Evolutionary conservation across 2,113 vertebrate genomes (phyloP), one percentile per base, ranked within the genome.

Genomic region (Sprattus sprattus): DNA sequence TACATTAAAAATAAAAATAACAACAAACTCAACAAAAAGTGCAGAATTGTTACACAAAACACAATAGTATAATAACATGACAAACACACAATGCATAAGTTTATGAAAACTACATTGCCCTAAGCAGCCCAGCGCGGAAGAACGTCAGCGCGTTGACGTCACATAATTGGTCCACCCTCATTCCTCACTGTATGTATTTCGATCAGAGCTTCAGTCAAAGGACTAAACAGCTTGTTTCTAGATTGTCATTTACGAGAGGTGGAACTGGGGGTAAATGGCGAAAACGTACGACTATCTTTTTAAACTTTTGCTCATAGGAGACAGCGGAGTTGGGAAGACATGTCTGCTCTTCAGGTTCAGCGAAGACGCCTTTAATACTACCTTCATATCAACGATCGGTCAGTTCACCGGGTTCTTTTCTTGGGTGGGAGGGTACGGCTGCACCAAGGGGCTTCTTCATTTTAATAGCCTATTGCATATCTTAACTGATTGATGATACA

Each of bases 321-420:
- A 96, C 91, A 96, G 95, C 83, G 94, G 95, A 39, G 95, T 97
- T 45, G 96, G 96, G 9, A 97, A 97, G 92, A 96, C 96, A 90
- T 96, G 96, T 91, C 91, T 95, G 89, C 95, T 97, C 80, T 96
- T 96, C 94, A 94, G 95, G 87, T 96, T 96, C 94, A 95, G 95
- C 93, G 96, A 96, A 89, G 95, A 96, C 92, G 95, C 95, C 83
- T 96, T 96, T 91, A 96, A 96, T 45, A 95, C 95, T 93, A 96
- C 95, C 93, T 96, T 95, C 92, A 96, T 96, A 90, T 97, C 96
- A 88, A 97, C 96, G 86, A 97, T 96, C 93, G 96, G 95, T 95
- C 90, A 93, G 94, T 91, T 86, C 60, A 39, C 87, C 84, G 83
- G 82, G 44, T 81, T 86, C 44, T 60, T 86, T 9, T 64, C 86